Evolutionary conservation across 2,888 invertebrate species (phyloP).

Genomic region (Pogonocherus hispidulus): DNA sequence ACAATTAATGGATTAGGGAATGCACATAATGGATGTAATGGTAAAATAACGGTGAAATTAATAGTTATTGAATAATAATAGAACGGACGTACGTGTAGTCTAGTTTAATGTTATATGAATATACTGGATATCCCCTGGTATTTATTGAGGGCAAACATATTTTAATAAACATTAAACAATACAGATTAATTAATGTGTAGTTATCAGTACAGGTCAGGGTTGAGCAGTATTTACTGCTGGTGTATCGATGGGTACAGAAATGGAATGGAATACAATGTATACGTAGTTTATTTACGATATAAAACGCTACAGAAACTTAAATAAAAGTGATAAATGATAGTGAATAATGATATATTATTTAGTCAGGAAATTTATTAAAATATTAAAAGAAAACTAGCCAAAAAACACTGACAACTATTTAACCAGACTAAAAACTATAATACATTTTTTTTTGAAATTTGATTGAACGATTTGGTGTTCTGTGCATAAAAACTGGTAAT

Average conservation of each 20-base stretch:
- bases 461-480: too few species aligned
- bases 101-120: conserved; percentile 12
- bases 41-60: conserved; percentile 12
- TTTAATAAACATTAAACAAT: conserved; percentile 18
- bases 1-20: not conserved
- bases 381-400: too few species aligned
- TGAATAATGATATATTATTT: too few species aligned
- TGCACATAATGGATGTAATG: not conserved
- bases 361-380: too few species aligned
- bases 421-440: too few species aligned
- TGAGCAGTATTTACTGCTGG: not conserved
- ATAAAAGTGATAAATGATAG: too few species aligned
- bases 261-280: too few species aligned
- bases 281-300: too few species aligned
- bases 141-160: conserved; percentile 9
- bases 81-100: not conserved
- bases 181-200: conserved; percentile 8
- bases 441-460: too few species aligned
- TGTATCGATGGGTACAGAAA: not conserved
- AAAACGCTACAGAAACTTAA: too few species aligned
- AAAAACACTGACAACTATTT: too few species aligned
- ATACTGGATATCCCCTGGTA: conserved; percentile 5
- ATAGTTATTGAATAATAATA: conserved; percentile 16
- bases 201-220: not conserved
- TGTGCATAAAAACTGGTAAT: too few species aligned